Evolutionary conservation across 2,797 vertebrate species (phyloP).

Genomic region (Lacerta viridis): DNA sequence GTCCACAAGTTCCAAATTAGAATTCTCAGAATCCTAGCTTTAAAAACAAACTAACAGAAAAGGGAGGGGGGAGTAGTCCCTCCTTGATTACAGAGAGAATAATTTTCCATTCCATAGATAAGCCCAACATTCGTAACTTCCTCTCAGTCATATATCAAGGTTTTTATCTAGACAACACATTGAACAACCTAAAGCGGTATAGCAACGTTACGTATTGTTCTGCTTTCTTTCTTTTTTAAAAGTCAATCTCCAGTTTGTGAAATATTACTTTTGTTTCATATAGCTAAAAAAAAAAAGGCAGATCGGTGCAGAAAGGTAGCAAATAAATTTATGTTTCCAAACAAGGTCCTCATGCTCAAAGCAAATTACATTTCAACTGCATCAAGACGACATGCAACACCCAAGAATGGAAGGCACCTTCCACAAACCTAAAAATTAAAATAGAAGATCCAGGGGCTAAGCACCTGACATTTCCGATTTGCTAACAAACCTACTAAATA

Average conservation of each 20-base stretch:
- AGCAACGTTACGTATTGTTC: not conserved
- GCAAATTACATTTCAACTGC: too few species aligned
- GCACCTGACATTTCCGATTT: not conserved
- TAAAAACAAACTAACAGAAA: not conserved
- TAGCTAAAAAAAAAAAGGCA: not conserved
- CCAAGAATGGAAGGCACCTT: not conserved
- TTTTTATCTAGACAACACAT: not conserved
- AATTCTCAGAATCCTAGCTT: not conserved
- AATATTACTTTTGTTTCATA: not conserved
- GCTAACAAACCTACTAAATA: not conserved
- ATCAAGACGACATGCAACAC: not conserved
- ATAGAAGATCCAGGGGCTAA: not conserved
- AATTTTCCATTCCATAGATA: not conserved
- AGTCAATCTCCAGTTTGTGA: not conserved
- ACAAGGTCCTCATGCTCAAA: too few species aligned
- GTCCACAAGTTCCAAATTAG: not conserved
- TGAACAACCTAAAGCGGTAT: not conserved
- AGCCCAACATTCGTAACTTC: not conserved
- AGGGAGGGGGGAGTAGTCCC: too few species aligned
- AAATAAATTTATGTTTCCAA: not conserved
- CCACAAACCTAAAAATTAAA: not conserved
- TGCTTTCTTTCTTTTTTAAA: not conserved
- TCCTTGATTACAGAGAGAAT: constrained; percentile 4
- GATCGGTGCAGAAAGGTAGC: too few species aligned
- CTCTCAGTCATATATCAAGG: not conserved